Conservation (phyloP, 2,113 vertebrate species). For the Paramormyrops kingsleyae region DNA sequence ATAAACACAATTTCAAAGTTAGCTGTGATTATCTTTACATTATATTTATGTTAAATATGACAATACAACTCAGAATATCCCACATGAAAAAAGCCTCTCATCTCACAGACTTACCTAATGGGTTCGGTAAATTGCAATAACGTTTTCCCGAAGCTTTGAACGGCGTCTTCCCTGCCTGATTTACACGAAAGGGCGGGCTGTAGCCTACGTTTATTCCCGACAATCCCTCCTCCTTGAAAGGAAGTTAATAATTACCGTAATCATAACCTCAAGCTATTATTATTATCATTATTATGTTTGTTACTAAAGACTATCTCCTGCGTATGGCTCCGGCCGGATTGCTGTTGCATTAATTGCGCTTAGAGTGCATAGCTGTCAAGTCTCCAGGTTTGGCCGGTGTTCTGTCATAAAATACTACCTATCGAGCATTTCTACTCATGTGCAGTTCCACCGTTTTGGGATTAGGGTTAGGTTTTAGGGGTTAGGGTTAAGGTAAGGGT, state of each 20-base stretch:
- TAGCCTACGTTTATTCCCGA: neutral
- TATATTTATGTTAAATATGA: neutral
- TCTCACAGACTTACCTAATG: neutral
- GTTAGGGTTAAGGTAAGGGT: too few relatives aligned
- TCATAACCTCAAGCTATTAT: neutral
- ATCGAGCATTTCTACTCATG: too few relatives aligned
- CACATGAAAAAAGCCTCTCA: neutral
- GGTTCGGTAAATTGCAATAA: neutral
- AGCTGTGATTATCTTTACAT: too few relatives aligned
- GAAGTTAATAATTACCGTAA: neutral
- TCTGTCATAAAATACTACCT: too few relatives aligned
- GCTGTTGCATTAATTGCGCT: neutral
- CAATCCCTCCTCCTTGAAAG: neutral
- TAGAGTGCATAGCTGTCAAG: too few relatives aligned
- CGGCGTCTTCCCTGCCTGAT: neutral
- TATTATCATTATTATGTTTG: neutral
- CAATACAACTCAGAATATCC: neutral
- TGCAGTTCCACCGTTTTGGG: too few relatives aligned
- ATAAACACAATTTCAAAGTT: neutral
- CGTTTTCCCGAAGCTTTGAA: neutral
- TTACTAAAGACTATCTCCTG: neutral
- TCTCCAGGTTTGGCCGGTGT: too few relatives aligned
- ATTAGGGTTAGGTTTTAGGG: too few relatives aligned
- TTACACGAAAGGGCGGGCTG: neutral
- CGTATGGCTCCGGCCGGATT: neutral